Base-by-base conservation (phyloP, 2,888 invertebrate species). In the Hirtodrosophila histrioides region DNA sequence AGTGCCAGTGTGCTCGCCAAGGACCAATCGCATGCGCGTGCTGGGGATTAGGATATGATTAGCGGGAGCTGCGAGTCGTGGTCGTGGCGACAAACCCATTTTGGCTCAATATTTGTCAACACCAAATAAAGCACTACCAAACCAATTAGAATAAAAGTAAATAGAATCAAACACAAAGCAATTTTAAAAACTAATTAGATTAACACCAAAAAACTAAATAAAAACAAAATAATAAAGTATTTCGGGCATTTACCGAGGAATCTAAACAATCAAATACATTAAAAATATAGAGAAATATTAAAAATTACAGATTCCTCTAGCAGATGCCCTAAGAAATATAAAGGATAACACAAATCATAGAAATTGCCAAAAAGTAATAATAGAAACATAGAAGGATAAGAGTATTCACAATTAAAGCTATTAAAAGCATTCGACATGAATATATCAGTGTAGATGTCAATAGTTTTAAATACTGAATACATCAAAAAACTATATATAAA, bases 101-200 rank as follows among this genome's bases (percentile, higher is more conserved):
- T 67, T 69, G 58, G 58, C 63, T 69, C 69, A 76, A 82, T 78
- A 79, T 81, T 77, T 82, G 83, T 79, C 80, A 78, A 74, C 68
- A 72, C 74, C 78, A 58, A 60, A 58, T 49, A 55, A 73, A 40
- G 5, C 36, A 66, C 51, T 58, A 43, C 40, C 37, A 60, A 64
- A 63, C 60, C 50, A 66, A 44, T 44, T 29, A 33, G 37, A 33
- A 46, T 10, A 54, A 49, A 57, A 12, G 2, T 5, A 10, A 51
- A 40, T 31, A 39, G 10, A 11, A 33, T 41, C 7, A 51, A 37
- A 41, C 29, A 55, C 6, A 49, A 60, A 73, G 40, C 64, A 49
- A 48, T 17, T 27, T 11, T 10, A 12, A n/a, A 61, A 61, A 40
- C 11, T n/a, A 10, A 41, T n/a, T 39, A 64, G 7, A 54, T 27